Evolutionary conservation across 2,888 invertebrate genomes (phyloP), one percentile per base, ranked within the genome.

Genomic region (Zelleria hepariella): DNA sequence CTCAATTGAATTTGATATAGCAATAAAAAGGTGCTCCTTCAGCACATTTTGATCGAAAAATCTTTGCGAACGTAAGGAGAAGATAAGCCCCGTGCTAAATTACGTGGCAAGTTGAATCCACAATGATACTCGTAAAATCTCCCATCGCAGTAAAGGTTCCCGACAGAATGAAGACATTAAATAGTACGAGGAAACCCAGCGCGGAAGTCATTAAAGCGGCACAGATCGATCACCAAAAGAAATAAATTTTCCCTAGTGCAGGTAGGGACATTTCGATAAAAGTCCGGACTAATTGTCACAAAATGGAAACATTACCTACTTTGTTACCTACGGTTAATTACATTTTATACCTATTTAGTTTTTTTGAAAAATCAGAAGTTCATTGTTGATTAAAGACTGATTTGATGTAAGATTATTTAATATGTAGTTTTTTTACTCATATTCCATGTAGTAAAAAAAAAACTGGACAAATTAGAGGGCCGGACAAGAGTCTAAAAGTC

Each of bases 181-280:
- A 55, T 18, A 32, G 18, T 21, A 10, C 18, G 53, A 55, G 32
- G 55, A 27, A 55, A 55, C 25, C 8, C 7, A 18, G 0, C 4
- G 32, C 32, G 26, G 57, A 55, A 26, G 23, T 24, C 23, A 53
- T 23, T 20, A 65, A 63, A 65, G 59, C 59, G 54, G 61, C 59
- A 55, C 57, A 61, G 59, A 65, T 65, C 64, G 65, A 67, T 72
- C 73, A 76, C 77, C 74, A 72, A 65, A 66, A 69, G 67, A 72
- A 69, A 77, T 76, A 77, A 78, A 79, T 77, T 42, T 77, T 78
- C 69, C 72, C 69, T 69, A 58, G 55, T 62, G 62, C 61, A 32
- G 55, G 71, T 71, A 71, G 76, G 75, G 73, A 78, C 74, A 82
- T 61, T 86, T 84, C 81, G 86, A 85, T 83, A 80, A n/a, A n/a